phyloP scores from a whole-genome alignment of 2,113 vertebrate genomes.

The Alligator mississippiensis region DNA sequence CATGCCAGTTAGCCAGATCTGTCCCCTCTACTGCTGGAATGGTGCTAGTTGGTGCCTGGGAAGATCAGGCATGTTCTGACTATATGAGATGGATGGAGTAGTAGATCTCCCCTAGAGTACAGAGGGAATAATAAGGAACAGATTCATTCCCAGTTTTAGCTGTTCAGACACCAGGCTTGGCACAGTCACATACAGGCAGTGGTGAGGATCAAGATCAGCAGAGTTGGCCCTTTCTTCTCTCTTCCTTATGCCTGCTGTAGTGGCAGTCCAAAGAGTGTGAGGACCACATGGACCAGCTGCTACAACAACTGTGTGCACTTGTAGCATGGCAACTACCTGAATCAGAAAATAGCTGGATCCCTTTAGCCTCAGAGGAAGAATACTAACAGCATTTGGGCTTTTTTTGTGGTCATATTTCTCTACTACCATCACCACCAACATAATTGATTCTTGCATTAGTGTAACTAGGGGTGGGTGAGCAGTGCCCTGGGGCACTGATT shows the following conservation, averaged over 20 bases:
- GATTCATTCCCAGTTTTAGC: not conserved
- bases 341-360: not conserved
- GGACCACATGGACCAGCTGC: not conserved
- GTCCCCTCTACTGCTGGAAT: not conserved
- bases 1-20: too few species aligned
- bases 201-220: too few species aligned
- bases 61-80: not conserved
- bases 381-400: too few species aligned
- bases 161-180: not conserved
- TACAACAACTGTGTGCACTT: not conserved
- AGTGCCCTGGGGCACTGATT: too few species aligned
- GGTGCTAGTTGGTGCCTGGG: not conserved
- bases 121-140: not conserved
- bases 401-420: too few species aligned
- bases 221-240: too few species aligned
- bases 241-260: too few species aligned
- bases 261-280: not conserved
- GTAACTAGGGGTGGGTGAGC: too few species aligned
- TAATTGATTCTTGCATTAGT: too few species aligned
- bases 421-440: too few species aligned
- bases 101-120: accelerated
- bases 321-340: not conserved
- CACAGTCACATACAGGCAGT: too few species aligned
- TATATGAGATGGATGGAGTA: not conserved
- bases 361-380: too few species aligned